These are phyloP conservation scores for Corynorhinus townsendii DNA, from an alignment of 2,113 vertebrate genomes.

Conservation along the genomic window DNA sequence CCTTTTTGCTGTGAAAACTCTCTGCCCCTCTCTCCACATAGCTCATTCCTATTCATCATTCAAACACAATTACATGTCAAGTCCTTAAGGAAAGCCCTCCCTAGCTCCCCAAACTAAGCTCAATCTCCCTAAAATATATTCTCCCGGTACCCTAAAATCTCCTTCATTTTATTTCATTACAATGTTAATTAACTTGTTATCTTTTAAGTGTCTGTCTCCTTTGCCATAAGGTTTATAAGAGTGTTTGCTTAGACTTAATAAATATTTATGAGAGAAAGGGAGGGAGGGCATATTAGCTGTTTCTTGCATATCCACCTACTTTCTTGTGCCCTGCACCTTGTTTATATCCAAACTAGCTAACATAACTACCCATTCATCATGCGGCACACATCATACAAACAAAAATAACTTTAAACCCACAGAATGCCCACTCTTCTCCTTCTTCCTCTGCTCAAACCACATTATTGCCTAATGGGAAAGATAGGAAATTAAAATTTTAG, in stretches of 20 bases:
- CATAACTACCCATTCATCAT: constrained; percentile 16
- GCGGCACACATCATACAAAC: constrained; percentile 12
- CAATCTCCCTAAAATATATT: constrained; percentile 18
- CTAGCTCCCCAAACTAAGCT: neutral
- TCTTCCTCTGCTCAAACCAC: constrained; percentile 53
- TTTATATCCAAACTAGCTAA: neutral
- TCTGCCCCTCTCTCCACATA: neutral
- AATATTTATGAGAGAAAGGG: constrained; percentile 31
- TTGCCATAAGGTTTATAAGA: constrained; percentile 6
- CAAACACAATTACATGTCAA: neutral
- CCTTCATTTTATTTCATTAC: constrained; percentile 7
- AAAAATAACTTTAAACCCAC: constrained; percentile 63
- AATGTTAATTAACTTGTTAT: constrained; percentile 49
- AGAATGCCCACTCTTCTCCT: constrained; percentile 44
- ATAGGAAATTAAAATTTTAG: constrained; percentile 72
- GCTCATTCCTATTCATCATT: neutral
- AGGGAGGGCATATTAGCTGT: neutral
- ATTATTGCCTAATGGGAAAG: constrained; percentile 59
- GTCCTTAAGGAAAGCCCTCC: neutral
- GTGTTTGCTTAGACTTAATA: constrained; percentile 33
- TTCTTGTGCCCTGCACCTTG: neutral
- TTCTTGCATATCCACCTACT: neutral
- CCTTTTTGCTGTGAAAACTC: neutral
- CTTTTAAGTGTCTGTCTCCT: neutral
- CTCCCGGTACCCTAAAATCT: constrained; percentile 2